Evolutionary conservation across 2,797 vertebrate genomes (phyloP).

Genomic region (Gallinago nigripennis): DNA sequence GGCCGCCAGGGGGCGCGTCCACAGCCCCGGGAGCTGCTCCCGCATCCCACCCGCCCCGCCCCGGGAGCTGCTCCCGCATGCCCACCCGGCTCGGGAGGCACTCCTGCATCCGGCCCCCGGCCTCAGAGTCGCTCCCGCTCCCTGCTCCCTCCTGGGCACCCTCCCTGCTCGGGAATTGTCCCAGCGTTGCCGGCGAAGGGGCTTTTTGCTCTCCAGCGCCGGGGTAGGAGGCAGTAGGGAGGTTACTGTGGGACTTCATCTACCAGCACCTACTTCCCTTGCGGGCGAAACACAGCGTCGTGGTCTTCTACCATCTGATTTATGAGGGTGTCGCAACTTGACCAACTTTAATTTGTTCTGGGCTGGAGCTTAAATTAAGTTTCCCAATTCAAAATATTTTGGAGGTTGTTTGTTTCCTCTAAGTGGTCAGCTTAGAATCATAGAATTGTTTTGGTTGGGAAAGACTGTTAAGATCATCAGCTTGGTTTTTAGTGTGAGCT

Average conservation of each 20-base stretch:
- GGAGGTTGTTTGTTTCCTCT: neutral
- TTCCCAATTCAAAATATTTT: neutral
- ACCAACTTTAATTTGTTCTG: neutral
- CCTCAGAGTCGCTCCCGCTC: too few relatives aligned
- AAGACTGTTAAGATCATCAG: neutral
- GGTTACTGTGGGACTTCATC: rapidly evolving
- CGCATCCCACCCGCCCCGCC: too few relatives aligned
- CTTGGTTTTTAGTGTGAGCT: neutral
- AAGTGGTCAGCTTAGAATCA: neutral
- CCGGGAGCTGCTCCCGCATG: neutral
- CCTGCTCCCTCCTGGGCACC: neutral
- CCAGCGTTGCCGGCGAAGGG: rapidly evolving
- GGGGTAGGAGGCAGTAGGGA: neutral
- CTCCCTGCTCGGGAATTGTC: too few relatives aligned
- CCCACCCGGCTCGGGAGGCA: neutral
- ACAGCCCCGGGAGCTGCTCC: neutral
- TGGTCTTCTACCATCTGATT: neutral
- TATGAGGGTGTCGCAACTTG: neutral
- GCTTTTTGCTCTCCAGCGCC: rapidly evolving
- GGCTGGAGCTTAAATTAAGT: neutral
- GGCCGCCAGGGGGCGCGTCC: neutral
- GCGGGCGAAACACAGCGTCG: rapidly evolving
- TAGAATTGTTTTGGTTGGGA: neutral
- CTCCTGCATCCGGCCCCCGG: neutral
- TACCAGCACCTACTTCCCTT: rapidly evolving